These are phyloP conservation scores for Lepidurus couesii DNA, from an alignment of 1,140 invertebrate species.

Conservation along the genomic window DNA sequence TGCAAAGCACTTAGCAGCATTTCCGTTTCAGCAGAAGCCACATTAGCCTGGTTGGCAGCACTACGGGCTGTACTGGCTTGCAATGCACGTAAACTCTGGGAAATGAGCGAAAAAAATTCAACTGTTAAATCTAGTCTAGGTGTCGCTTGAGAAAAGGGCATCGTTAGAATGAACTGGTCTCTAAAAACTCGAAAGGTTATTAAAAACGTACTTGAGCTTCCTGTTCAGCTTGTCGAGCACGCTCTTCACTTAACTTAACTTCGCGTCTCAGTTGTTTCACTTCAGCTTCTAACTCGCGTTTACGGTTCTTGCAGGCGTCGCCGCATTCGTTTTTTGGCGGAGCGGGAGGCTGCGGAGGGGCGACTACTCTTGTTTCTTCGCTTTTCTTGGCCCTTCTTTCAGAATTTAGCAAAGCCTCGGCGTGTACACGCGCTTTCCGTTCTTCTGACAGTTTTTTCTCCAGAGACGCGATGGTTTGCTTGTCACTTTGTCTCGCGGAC, in stretches of 20 bases:
- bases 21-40: slow-evolving; percentile 58
- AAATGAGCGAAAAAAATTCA: neutral
- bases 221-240: slow-evolving; percentile 51
- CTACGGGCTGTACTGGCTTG: slow-evolving; percentile 23
- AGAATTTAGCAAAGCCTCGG: slow-evolving; percentile 68
- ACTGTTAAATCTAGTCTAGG: neutral
- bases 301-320: slow-evolving; percentile 64
- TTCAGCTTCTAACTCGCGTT: slow-evolving; percentile 71
- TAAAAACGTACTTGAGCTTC: slow-evolving; percentile 48
- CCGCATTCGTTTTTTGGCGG: slow-evolving; percentile 58
- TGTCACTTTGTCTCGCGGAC: slow-evolving; percentile 66
- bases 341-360: slow-evolving; percentile 42
- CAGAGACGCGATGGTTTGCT: slow-evolving; percentile 63
- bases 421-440: slow-evolving; percentile 60
- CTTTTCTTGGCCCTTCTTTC: slow-evolving; percentile 66
- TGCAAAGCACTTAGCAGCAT: slow-evolving; percentile 71
- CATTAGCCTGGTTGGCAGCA: neutral
- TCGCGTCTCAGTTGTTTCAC: slow-evolving; percentile 65
- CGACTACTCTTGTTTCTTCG: slow-evolving; percentile 54
- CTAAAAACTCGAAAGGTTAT: neutral
- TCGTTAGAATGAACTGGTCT: neutral
- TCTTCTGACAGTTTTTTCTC: slow-evolving; percentile 82
- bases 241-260: slow-evolving; percentile 68
- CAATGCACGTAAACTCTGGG: neutral
- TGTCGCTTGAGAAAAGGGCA: neutral